Conservation (phyloP, 2,888 invertebrate genomes). For the Epinotia brunnichana region DNA sequence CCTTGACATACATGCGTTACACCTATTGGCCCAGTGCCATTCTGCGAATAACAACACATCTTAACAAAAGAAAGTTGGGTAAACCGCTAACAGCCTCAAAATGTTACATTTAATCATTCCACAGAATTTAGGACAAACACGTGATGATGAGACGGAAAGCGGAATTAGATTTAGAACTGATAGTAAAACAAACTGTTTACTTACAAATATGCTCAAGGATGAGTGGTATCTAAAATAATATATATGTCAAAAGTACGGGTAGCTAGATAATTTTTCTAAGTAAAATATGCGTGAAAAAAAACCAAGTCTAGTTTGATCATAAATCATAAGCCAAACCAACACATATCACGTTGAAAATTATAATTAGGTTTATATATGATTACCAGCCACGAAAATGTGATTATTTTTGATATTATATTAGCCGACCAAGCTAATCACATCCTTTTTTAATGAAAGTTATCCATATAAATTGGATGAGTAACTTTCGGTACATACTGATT, state of each 20-base stretch:
- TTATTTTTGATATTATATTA: too few species aligned
- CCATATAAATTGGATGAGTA: not conserved
- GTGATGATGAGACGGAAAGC: not conserved
- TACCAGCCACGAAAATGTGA: too few species aligned
- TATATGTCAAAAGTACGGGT: not conserved
- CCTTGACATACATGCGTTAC: not conserved
- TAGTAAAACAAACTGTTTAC: not conserved
- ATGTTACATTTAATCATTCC: constrained; percentile 11
- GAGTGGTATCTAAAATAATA: not conserved
- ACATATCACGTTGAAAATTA: too few species aligned
- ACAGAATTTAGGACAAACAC: constrained; percentile 23
- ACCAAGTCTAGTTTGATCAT: too few species aligned
- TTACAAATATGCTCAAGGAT: not conserved
- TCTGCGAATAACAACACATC: constrained; percentile 11
- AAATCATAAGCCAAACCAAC: too few species aligned
- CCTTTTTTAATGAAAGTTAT: too few species aligned
- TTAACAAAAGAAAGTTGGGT: constrained; percentile 19
- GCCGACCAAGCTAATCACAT: too few species aligned
- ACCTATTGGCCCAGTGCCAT: constrained; percentile 7
- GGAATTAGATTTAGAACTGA: not conserved
- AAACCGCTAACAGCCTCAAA: constrained; percentile 16
- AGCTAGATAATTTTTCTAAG: not conserved
- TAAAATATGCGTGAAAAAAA: not conserved
- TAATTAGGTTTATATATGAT: too few species aligned
- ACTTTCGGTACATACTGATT: not conserved